A percentile compares a stretch with the other conserved stretches of the same genome.
Evolutionary conservation across 2,888 invertebrate species (phyloP).

Genomic region (Agrenia bidenticulata): DNA sequence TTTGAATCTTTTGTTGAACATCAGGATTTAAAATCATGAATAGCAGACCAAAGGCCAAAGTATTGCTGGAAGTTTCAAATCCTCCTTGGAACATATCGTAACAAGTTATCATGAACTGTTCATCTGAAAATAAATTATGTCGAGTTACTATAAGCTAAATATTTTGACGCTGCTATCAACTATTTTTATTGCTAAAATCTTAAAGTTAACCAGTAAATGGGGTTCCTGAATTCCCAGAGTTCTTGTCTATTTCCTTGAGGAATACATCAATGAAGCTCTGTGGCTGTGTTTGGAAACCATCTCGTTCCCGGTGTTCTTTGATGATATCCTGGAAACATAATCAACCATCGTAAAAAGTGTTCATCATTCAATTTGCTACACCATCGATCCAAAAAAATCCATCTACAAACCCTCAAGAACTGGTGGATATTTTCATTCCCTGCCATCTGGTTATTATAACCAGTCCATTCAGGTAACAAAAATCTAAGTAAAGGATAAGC

Average conservation of each 20-base stretch:
- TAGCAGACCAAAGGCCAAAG: conserved; percentile 65
- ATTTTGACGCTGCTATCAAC: no score
- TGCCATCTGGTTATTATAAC: conserved; percentile 60
- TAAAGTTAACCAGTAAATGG: conserved; percentile 41
- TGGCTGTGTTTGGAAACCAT: conserved; percentile 34
- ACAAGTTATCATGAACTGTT: conserved; percentile 55
- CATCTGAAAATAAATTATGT: conserved; percentile 42
- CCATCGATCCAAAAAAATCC: no score
- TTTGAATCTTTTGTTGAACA: conserved; percentile 62
- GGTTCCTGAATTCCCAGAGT: conserved; percentile 24
- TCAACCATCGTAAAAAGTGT: background rate
- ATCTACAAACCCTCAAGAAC: conserved; percentile 39
- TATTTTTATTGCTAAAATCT: background rate
- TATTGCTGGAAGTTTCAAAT: conserved; percentile 65
- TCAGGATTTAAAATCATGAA: conserved; percentile 64
- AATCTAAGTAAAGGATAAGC: conserved; percentile 63
- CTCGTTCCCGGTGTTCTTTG: conserved; percentile 35
- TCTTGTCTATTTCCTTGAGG: conserved; percentile 40
- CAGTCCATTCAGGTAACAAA: conserved; percentile 65
- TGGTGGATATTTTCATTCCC: conserved; percentile 41
- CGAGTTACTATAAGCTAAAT: no score
- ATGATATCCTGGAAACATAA: conserved; percentile 37
- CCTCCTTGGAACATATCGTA: conserved; percentile 68
- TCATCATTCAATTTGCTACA: background rate
- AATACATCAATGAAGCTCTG: conserved; percentile 47